phyloP scores from a whole-genome alignment of 1,140 invertebrate species.

The Hypothenemus hampei region DNA sequence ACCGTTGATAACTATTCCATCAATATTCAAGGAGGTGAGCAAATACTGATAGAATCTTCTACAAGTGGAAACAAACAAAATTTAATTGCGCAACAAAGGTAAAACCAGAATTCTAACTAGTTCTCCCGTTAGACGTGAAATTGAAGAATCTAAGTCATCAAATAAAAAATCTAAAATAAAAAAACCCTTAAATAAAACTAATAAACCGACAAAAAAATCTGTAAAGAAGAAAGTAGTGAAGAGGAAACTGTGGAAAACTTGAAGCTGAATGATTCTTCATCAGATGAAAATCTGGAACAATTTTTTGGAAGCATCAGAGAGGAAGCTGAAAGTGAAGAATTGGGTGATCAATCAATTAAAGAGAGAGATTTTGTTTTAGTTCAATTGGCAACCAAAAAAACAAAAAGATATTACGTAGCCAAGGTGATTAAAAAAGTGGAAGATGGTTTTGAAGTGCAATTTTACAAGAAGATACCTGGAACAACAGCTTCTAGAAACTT shows the following conservation, averaged over 20 bases:
- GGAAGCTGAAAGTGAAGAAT: not conserved
- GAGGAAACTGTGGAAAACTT: not conserved
- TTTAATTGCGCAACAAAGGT: no score
- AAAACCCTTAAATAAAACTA: not conserved
- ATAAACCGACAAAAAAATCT: not conserved
- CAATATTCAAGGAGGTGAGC: not conserved
- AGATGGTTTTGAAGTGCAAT: not conserved
- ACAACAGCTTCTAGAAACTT: no score
- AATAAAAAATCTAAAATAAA: not conserved
- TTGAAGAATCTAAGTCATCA: not conserved
- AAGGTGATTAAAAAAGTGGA: not conserved
- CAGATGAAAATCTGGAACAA: not conserved
- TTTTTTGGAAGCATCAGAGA: not conserved
- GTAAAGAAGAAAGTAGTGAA: not conserved
- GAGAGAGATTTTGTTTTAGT: not conserved
- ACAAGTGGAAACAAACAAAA: not conserved
- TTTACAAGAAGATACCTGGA: not conserved
- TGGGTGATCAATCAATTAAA: not conserved
- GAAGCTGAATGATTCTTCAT: not conserved
- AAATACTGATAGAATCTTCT: not conserved
- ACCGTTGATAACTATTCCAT: not conserved
- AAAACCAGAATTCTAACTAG: no score
- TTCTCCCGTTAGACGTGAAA: not conserved
- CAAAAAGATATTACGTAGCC: constrained; percentile 1
- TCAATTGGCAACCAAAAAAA: not conserved